Evolutionary conservation across 1,140 invertebrate genomes (phyloP), one percentile per base, ranked within the genome.

Genomic region (Anastrepha obliqua): DNA sequence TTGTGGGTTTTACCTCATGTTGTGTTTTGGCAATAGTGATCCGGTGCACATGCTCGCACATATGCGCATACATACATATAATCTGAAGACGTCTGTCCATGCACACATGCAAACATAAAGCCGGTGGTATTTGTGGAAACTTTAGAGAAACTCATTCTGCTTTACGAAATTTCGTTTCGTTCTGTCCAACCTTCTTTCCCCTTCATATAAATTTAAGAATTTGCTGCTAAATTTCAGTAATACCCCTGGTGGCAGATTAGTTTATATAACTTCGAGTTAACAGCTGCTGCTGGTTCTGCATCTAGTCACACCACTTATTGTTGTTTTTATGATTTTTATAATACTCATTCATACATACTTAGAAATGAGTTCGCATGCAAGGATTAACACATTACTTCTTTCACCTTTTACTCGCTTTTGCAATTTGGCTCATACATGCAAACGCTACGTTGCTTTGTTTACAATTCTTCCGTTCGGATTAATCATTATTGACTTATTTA

Each of bases 401-500:
- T 11, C 74, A 5, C 74, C 47, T 62, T 51, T 81, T 55, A 81
- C 47, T 55, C 15, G n/a, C 8, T 81, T n/a, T 81, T 7, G 74
- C 47, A 81, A 55, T 58, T 74, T 81, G 20, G 17, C 74, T 29
- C 29, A 29, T 29, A 29, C 29, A 29, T 29, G 29, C 29, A 29
- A 29, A 29, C 29, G 29, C 29, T 55, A 55, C 51, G 47, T 81
- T 55, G 20, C n/a, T 81, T 7, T 81, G 47, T 11, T 55, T 55
- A 3, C 44, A 55, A 55, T 17, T n/a, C 17, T n/a, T 81, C 74
- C 74, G 8, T 55, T 81, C 47, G 13, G 47, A 81, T 81, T 29
- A 51, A 81, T 81, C 74, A 81, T 81, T 20, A 51, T 55, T 81
- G 74, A 81, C 74, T 81, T 81, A 81, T 81, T 81, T 81, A 55